Conservation (phyloP, 1,140 invertebrate genomes). For the Neodiprion lecontei region DNA sequence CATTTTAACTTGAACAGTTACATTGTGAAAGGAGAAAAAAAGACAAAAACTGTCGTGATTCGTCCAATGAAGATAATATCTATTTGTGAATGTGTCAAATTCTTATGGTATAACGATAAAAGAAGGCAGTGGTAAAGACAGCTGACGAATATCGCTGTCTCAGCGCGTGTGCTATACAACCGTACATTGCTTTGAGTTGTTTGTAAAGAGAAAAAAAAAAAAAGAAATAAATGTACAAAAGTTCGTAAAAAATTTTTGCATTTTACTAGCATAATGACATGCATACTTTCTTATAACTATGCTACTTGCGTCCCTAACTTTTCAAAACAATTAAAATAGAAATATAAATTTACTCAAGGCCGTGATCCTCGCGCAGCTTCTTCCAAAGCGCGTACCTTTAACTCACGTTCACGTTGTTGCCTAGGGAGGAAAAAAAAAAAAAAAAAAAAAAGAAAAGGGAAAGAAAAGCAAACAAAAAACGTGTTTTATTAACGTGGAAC, state of each 20-base stretch:
- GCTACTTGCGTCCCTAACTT: constrained; percentile 4
- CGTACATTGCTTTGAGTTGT: not conserved
- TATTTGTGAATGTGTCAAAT: no score
- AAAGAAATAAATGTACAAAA: not conserved
- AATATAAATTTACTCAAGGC: constrained; percentile 58
- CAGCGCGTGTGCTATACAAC: no score
- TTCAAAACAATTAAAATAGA: constrained; percentile 12
- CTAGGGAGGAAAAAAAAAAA: constrained; percentile 57
- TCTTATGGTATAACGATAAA: no score
- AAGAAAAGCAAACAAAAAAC: constrained; percentile 18
- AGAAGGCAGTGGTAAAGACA: no score
- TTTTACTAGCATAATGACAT: not conserved
- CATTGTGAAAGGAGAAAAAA: no score
- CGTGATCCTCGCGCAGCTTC: constrained; percentile 82
- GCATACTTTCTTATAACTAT: not conserved
- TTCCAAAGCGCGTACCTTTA: constrained; percentile 84
- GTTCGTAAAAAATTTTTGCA: constrained; percentile 10
- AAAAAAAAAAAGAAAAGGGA: constrained; percentile 20
- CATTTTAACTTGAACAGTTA: no score
- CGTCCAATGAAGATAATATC: no score
- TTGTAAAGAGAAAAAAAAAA: not conserved
- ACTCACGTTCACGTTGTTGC: constrained; percentile 82
- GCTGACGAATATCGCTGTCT: no score
- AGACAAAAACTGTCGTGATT: no score
- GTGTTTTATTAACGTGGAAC: no score